Conservation (phyloP, 2,797 vertebrate species). For the Acomys russatus region DNA sequence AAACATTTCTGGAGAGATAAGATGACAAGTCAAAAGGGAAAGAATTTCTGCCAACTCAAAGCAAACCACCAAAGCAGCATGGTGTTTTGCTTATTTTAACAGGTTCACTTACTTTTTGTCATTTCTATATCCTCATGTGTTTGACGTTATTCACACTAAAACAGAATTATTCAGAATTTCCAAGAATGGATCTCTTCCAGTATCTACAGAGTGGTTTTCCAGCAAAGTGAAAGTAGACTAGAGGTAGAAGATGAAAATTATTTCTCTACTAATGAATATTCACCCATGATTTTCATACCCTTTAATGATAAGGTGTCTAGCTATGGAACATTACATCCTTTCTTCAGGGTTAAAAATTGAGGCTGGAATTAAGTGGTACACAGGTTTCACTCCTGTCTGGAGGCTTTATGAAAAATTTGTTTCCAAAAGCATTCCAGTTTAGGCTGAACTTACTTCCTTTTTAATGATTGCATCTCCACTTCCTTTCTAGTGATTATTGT, state of each 20-base stretch:
- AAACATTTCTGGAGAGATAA: neutral
- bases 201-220: neutral
- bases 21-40: neutral
- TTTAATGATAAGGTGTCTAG: neutral
- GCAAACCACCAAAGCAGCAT: neutral
- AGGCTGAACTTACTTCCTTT: neutral
- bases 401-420: neutral
- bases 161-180: neutral
- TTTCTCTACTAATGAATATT: neutral
- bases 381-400: neutral
- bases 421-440: neutral
- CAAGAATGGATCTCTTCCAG: neutral
- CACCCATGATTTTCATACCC: neutral
- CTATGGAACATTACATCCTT: neutral
- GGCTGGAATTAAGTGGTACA: neutral
- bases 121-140: neutral
- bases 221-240: neutral
- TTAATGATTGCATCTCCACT: neutral
- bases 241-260: neutral
- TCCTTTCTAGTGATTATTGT: neutral
- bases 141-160: conserved; percentile 2
- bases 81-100: neutral
- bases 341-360: neutral
- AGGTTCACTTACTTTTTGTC: neutral
- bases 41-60: neutral